Evolutionary conservation across 2,888 invertebrate species (phyloP).

Genomic region (Tachina grossa): DNA sequence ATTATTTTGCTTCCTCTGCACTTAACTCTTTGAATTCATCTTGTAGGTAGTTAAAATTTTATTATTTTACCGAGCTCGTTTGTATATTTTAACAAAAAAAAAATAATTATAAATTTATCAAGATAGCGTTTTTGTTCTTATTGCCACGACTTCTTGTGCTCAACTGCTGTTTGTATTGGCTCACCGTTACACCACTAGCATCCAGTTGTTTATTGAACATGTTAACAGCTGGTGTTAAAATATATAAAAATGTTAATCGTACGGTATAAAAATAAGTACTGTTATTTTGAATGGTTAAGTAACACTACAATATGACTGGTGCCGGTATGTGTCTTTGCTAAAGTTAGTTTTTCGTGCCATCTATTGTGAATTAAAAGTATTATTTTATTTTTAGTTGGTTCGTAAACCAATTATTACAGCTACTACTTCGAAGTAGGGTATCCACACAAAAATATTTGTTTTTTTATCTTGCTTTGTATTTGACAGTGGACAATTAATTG

Average conservation of each 20-base stretch:
- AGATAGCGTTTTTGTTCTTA: constrained; percentile 49
- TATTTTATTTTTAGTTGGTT: not conserved
- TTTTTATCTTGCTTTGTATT: too few species aligned
- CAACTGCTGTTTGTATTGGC: constrained; percentile 60
- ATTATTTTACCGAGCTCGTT: constrained; percentile 53
- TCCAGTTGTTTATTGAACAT: not conserved
- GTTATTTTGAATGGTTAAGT: not conserved
- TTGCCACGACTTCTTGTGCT: constrained; percentile 59
- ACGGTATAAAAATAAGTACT: not conserved
- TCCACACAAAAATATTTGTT: not conserved
- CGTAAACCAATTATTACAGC: not conserved
- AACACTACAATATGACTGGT: not conserved
- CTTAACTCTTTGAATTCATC: constrained; percentile 15
- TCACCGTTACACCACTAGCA: constrained; percentile 27
- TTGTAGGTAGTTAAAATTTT: constrained; percentile 38
- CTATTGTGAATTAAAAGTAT: constrained; percentile 21
- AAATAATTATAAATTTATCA: not conserved
- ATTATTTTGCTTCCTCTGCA: constrained; percentile 26
- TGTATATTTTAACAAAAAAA: constrained; percentile 20
- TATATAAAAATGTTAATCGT: not conserved
- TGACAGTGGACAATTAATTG: too few species aligned
- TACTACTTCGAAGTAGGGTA: not conserved
- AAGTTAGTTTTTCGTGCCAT: not conserved
- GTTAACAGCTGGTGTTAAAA: not conserved
- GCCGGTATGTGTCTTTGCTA: not conserved